Conservation (phyloP, 2,797 vertebrate species). For the Limnodromus scolopaceus region DNA sequence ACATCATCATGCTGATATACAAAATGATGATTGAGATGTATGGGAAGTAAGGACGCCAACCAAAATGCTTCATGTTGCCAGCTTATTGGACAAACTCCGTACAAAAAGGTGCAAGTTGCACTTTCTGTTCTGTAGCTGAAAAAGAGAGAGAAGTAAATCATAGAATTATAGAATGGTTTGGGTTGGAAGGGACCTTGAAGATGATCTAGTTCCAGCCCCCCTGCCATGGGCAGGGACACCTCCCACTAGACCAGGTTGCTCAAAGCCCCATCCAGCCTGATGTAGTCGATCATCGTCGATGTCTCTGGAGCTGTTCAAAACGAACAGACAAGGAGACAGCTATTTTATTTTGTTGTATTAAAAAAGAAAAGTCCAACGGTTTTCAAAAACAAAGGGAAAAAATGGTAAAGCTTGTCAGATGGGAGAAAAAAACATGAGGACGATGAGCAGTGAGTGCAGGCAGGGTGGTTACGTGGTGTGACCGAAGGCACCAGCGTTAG, state of each 20-base stretch:
- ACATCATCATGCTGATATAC: background rate
- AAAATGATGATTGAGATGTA: background rate
- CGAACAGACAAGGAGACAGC: background rate
- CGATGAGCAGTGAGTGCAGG: background rate
- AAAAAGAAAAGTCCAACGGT: background rate
- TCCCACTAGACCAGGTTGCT: background rate
- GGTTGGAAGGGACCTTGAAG: background rate
- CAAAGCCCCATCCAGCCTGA: background rate
- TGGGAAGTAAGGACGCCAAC: background rate
- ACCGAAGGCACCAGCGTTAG: accelerated
- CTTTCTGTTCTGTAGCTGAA: background rate
- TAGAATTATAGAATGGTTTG: background rate
- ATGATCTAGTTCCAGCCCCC: background rate
- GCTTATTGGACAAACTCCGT: background rate
- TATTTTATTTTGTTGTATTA: background rate
- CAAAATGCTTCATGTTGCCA: background rate
- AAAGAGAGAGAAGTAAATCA: background rate
- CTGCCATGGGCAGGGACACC: background rate
- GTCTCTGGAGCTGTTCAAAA: background rate
- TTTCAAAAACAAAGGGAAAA: background rate
- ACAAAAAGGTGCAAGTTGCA: background rate
- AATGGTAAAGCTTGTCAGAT: background rate
- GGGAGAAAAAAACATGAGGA: background rate
- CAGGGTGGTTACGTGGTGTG: background rate
- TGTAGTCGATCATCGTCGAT: background rate